Base-by-base conservation (phyloP, 2,888 invertebrate species). In the Heliconius charithonia region DNA sequence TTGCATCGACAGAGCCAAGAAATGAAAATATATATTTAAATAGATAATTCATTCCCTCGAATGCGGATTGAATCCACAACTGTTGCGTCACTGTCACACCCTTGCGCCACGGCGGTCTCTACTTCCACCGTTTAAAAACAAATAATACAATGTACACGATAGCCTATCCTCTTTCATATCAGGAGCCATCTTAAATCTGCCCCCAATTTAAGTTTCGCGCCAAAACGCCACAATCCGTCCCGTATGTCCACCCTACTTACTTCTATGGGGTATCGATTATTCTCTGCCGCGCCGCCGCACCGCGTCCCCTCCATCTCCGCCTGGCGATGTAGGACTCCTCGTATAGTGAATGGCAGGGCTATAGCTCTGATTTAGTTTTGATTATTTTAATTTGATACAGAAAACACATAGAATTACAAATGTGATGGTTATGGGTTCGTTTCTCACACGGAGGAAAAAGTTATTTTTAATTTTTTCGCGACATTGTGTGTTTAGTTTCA, bases 201-300 rank as follows among this genome's bases (percentile, higher is more conserved):
- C 56, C 37, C 27, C 65, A 67, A 74, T 76, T 74, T 76, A 76
- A 81, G 83, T 86, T 91, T 87, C 87, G 86, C 87, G 89, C 88
- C 87, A 91, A 91, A 91, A 87, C 85, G 87, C 84, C 83, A 84
- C 89, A 90, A 89, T 88, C 88, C 85, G 86, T 84, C 86, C 86
- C 87, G 89, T 90, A 88, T 91, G 92, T 91, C 91, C 92, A 92
- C 91, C 91, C 91, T 92, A 89, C 91, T 90, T 89, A 89, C 89
- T 90, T 91, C 92, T 91, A 93, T 93, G 93, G 93, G 91, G 89
- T 93, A 93, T 91, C 91, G 90, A 91, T 91, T 92, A 91, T 91
- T 87, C 88, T 85, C 86, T 75, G 81, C 76, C 74, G 73, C 78
- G 75, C 81, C 84, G 80, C 83, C 83, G 83, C 84, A 80, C 81